Evolutionary conservation across 2,113 vertebrate species (phyloP).

Genomic region (Ceyx cyanopectus): DNA sequence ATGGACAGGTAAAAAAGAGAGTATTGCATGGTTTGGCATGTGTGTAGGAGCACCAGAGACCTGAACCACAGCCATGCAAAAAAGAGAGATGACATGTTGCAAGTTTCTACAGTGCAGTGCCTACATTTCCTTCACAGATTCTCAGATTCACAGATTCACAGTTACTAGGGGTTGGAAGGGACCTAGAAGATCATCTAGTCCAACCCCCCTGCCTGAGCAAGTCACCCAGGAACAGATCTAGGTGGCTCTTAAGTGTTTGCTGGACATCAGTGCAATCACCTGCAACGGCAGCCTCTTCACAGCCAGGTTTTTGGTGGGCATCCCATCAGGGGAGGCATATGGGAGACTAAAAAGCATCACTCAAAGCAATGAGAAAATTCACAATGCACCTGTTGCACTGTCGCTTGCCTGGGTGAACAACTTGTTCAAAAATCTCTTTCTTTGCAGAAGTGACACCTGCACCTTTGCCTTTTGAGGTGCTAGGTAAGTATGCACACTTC

Average conservation of each 20-base stretch:
- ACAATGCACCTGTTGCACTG: accelerated
- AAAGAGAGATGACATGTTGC: background rate
- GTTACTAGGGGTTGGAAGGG: no score
- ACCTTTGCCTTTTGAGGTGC: background rate
- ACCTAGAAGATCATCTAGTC: no score
- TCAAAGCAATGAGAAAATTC: background rate
- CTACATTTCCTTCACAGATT: background rate
- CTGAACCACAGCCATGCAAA: background rate
- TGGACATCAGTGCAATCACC: background rate
- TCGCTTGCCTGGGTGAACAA: background rate
- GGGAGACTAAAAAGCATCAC: background rate
- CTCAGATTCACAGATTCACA: no score
- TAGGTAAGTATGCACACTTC: background rate
- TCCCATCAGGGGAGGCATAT: background rate
- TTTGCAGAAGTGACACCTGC: background rate
- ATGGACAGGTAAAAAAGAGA: background rate
- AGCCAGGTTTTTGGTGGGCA: background rate
- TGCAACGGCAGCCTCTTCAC: background rate
- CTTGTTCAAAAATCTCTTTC: background rate
- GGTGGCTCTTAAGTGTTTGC: background rate
- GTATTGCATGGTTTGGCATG: accelerated
- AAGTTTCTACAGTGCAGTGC: background rate
- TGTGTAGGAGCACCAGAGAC: background rate
- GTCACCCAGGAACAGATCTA: no score
- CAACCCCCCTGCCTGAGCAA: no score